Conservation (phyloP, 2,797 vertebrate species). For the Prunella strophiata region DNA sequence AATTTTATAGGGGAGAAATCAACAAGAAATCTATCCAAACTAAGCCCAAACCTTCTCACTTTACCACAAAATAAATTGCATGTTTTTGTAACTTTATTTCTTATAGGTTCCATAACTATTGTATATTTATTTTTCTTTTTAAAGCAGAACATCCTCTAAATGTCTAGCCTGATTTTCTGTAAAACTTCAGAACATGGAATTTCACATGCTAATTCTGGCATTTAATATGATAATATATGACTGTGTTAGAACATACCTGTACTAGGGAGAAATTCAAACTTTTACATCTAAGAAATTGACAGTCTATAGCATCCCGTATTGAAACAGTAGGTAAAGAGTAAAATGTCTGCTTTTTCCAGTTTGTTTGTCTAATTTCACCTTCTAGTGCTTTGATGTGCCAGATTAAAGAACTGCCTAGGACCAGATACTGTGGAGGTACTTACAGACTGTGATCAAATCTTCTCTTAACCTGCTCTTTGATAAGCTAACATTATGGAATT, state of each 20-base stretch:
- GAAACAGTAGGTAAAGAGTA: not conserved
- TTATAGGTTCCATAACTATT: not conserved
- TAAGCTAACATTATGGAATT: constrained; percentile 41
- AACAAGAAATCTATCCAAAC: not conserved
- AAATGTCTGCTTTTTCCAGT: not conserved
- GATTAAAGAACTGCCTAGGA: constrained; percentile 35
- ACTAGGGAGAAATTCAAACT: not conserved
- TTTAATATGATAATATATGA: not conserved
- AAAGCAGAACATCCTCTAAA: not conserved
- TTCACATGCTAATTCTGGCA: not conserved
- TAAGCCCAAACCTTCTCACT: not conserved
- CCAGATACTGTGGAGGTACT: not conserved
- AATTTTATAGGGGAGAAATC: not conserved
- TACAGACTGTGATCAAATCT: constrained; percentile 38
- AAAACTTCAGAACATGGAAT: not conserved
- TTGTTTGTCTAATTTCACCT: constrained; percentile 36
- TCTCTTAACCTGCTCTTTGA: constrained; percentile 32
- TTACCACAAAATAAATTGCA: not conserved
- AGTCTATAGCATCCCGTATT: not conserved
- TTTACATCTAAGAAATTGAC: not conserved
- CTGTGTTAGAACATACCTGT: not conserved
- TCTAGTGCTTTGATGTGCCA: constrained; percentile 3
- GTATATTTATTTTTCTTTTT: not conserved
- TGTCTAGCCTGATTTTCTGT: not conserved
- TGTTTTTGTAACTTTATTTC: not conserved